phyloP scores from a whole-genome alignment of 2,888 invertebrate species.

The Clunio marinus region DNA sequence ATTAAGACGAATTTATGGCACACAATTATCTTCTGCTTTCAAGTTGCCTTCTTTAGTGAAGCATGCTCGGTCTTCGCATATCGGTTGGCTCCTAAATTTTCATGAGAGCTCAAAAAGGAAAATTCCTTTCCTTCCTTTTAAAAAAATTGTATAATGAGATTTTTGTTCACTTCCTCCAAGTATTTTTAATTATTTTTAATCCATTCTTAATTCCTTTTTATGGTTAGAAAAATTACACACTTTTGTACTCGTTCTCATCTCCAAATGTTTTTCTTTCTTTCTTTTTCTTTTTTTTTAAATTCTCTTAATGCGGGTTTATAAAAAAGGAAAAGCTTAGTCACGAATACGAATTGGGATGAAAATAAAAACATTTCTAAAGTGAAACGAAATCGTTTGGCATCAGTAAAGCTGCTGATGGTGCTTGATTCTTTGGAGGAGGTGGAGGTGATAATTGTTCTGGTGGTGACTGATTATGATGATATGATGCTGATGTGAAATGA shows the following conservation, averaged over 20 bases:
- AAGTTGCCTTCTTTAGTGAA: not conserved
- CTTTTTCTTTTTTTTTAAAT: too few species aligned
- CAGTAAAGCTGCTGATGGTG: conserved; percentile 42
- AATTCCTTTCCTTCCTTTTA: conserved; percentile 5
- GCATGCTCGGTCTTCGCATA: not conserved
- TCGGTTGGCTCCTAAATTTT: not conserved
- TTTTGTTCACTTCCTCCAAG: conserved; percentile 4
- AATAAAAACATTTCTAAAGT: conserved; percentile 42
- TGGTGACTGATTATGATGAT: conserved; percentile 42
- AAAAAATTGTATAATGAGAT: conserved; percentile 1
- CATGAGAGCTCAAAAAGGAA: not conserved
- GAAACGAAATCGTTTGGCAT: conserved; percentile 49
- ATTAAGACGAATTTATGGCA: conserved; percentile 38
- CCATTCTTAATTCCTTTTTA: conserved; percentile 29
- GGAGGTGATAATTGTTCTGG: conserved; percentile 41
- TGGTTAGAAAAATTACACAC: not conserved
- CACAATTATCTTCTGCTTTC: conserved; percentile 28
- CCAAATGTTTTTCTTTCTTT: not conserved
- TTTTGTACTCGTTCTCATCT: conserved; percentile 18
- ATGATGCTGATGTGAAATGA: conserved; percentile 35
- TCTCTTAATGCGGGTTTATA: not conserved
- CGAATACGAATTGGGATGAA: too few species aligned
- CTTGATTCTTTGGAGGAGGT: conserved; percentile 41
- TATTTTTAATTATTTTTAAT: conserved; percentile 34
- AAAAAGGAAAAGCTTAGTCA: not conserved